Conservation (phyloP, 2,797 vertebrate genomes). For the Rousettus madagascariensis region DNA sequence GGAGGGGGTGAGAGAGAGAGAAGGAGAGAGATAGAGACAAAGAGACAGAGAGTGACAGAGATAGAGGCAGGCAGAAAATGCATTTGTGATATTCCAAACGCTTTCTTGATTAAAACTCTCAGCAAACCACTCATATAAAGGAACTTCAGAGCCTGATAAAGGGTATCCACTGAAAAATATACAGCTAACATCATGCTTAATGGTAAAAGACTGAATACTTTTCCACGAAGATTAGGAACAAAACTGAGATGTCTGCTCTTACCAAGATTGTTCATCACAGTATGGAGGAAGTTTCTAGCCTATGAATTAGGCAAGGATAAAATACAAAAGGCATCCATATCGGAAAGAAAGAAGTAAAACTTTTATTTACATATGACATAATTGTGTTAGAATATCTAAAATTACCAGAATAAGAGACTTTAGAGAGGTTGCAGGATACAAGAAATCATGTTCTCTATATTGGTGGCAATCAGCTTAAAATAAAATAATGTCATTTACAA, state of each 20-base stretch:
- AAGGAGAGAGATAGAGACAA: not conserved
- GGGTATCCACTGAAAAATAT: not conserved
- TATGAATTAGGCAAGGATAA: not conserved
- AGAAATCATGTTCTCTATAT: not conserved
- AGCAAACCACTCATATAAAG: not conserved
- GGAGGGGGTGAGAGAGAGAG: not conserved
- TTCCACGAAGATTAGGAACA: not conserved
- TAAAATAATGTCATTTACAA: not conserved
- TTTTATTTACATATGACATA: not conserved
- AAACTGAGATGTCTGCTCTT: not conserved
- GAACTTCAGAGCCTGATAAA: not conserved
- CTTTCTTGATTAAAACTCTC: not conserved
- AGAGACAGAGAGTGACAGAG: no score
- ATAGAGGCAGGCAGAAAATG: not conserved
- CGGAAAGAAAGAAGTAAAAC: not conserved
- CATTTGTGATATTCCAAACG: not conserved
- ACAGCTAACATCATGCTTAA: not conserved
- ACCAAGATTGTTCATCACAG: not conserved
- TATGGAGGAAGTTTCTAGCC: not conserved
- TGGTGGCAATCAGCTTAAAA: not conserved
- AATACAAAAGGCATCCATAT: not conserved
- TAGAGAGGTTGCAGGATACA: not conserved
- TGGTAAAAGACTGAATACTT: not conserved
- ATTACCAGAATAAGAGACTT: not conserved
- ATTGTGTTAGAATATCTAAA: not conserved